phyloP scores from a whole-genome alignment of 2,888 invertebrate genomes.

The Caenorhabditis macrosperma region DNA sequence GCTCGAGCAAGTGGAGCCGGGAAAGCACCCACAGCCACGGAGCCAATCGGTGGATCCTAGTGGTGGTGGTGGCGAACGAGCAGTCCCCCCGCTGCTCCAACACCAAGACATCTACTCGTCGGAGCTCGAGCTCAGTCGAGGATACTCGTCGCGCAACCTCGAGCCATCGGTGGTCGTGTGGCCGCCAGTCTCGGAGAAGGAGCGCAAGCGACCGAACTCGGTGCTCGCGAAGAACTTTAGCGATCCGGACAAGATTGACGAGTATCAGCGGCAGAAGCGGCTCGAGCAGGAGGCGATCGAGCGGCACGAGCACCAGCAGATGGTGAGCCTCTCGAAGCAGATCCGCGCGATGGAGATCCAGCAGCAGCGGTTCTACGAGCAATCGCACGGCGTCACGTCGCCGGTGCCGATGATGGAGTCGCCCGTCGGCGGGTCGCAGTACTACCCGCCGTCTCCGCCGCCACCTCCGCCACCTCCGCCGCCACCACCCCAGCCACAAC shows the following conservation, averaged over 20 bases:
- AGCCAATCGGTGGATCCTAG: slow-evolving; percentile 61
- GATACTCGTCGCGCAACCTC: slow-evolving; percentile 39
- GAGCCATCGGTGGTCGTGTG: slow-evolving; percentile 76
- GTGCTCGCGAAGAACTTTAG: slow-evolving; percentile 71
- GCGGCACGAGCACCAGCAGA: slow-evolving; percentile 68
- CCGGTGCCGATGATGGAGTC: slow-evolving; percentile 69
- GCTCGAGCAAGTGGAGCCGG: slow-evolving; percentile 74
- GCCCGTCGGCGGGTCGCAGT: slow-evolving; percentile 29
- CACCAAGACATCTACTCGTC: slow-evolving; percentile 65
- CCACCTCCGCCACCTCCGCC: slow-evolving; percentile 23
- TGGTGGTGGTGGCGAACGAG: too few species aligned
- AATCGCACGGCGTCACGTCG: slow-evolving; percentile 66
- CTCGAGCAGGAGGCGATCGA: slow-evolving; percentile 75
- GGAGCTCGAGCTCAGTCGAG: slow-evolving; percentile 67
- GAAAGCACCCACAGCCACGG: slow-evolving; percentile 37
- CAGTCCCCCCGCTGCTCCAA: too few species aligned
- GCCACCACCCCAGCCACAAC: slow-evolving; percentile 28
- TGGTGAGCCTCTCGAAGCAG: slow-evolving; percentile 71
- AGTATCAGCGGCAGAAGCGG: slow-evolving; percentile 74
- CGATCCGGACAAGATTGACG: slow-evolving; percentile 76
- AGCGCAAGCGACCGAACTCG: slow-evolving; percentile 69
- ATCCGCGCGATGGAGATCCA: slow-evolving; percentile 73
- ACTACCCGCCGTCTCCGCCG: not conserved
- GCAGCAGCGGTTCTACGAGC: slow-evolving; percentile 70
- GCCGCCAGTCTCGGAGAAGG: slow-evolving; percentile 73